Percentiles rank a stretch among this genome's conserved stretches.
Conservation (phyloP, 2,888 invertebrate genomes). For the Crossocerus cetratus region DNA sequence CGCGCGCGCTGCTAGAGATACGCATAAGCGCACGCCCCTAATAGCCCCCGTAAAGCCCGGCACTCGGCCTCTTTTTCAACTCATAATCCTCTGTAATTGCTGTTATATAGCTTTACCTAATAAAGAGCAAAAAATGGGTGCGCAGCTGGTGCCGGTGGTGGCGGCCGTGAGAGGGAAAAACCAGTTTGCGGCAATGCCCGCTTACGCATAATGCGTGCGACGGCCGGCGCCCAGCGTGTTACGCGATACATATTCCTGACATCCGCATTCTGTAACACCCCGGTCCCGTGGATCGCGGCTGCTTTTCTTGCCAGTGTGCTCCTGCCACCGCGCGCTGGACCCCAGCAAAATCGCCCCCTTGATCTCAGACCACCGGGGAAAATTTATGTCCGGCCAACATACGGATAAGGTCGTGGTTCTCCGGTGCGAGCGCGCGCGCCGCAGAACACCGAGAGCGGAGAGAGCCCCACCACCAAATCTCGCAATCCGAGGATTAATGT, state of each 20-base stretch:
- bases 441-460: too few species aligned
- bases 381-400: conserved; percentile 33
- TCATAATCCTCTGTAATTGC: conserved; percentile 64
- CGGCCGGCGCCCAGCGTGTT: conserved; percentile 41
- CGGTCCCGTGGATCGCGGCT: background rate
- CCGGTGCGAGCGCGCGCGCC: conserved; percentile 22
- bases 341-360: conserved; percentile 22
- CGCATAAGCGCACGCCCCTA: background rate
- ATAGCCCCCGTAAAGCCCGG: conserved; percentile 37
- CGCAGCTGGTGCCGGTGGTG: conserved; percentile 15
- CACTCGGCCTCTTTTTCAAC: conserved; percentile 35
- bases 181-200: conserved; percentile 46
- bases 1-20: too few species aligned
- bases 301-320: conserved; percentile 2
- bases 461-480: conserved; percentile 7
- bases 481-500: conserved; percentile 51
- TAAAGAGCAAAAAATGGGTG: conserved; percentile 55
- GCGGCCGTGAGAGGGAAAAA: conserved; percentile 29
- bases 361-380: conserved; percentile 4
- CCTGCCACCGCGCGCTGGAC: background rate
- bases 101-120: conserved; percentile 62
- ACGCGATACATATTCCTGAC: conserved; percentile 26
- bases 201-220: conserved; percentile 53
- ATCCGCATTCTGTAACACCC: conserved; percentile 30
- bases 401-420: conserved; percentile 34